These are phyloP conservation scores for Helicoverpa zea DNA, from an alignment of 1,140 invertebrate genomes.

Conservation along the genomic window DNA sequence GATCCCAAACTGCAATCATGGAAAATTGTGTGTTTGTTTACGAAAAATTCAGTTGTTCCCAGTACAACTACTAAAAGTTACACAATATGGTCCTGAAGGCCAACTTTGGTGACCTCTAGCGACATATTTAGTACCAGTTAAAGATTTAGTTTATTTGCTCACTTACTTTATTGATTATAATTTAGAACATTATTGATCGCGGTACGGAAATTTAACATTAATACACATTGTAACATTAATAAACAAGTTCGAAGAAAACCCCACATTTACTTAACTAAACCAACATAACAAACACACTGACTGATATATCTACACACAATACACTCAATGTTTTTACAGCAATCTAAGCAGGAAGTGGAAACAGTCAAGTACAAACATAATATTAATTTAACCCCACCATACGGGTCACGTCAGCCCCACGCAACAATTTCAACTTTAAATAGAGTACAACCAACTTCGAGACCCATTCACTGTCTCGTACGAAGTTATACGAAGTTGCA, in stretches of 20 bases:
- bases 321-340: not conserved
- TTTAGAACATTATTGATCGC: not conserved
- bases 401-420: conserved; percentile 19
- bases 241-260: too few species aligned
- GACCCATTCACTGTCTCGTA: conserved; percentile 15
- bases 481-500: conserved; percentile 12
- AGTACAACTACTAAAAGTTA: conserved; percentile 30
- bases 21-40: conserved; percentile 34
- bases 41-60: conserved; percentile 16
- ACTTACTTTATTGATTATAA: not conserved
- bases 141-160: not conserved
- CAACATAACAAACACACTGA: too few species aligned
- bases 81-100: conserved; percentile 25
- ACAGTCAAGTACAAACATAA: conserved; percentile 5
- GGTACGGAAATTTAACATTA: too few species aligned
- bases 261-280: too few species aligned
- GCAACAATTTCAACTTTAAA: conserved; percentile 38
- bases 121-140: conserved; percentile 28
- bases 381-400: conserved; percentile 9
- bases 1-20: not conserved
- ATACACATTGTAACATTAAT: too few species aligned
- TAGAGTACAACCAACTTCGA: conserved; percentile 30
- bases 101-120: conserved; percentile 31
- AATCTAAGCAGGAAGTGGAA: not conserved
- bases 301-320: too few species aligned